Evolutionary conservation across 35 echinoderm and acorn worm genomes (phyloP), one percentile per base, ranked within the genome.

Genomic region (Apostichopus parvimensis): DNA sequence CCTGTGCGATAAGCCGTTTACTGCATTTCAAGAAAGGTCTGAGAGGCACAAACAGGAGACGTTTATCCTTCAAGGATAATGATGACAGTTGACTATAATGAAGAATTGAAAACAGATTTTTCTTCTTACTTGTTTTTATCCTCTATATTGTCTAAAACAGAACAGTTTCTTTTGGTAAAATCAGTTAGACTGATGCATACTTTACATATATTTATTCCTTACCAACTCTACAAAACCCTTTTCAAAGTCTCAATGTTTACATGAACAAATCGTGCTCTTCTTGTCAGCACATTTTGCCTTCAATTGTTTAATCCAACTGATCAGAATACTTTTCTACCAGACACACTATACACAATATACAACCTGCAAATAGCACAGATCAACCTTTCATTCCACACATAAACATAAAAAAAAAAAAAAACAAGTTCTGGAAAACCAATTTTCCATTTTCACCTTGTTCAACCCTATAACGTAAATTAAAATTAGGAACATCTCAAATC

Each of bases 11-110:
- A 65, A 93, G 54, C 26, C 60, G 1, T 87, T 82, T 93, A 65
- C 92, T 93, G 66, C 82, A 93, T 25, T 84, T 82, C 54, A 93
- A 56, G 22, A 93, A 64, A 6, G 92, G 92, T 56, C 64, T 93
- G 58, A 93, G 81, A 17, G 80, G 34, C 22, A 70, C 53, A 83
- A 93, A 93, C 26, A 93, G 64, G 2, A 93, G 80, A 15, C 82
- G 62, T 57, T 87, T 93, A 57, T 93, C 79, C 54, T 55, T 55
- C 13, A 56, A 18, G 34, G 92, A 85, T 77, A 93, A 87, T 65
- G 92, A 93, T 72, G 82, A 79, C 82, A 93, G 92, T 87, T 93
- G 92, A 20, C 92, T 93, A 28, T 22, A 77, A 86, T 73, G 28
- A 84, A 85, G 68, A 92, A 28, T 12, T 23, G 55, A 28, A 82